Evolutionary conservation across 2,888 invertebrate genomes (phyloP), one percentile per base, ranked within the genome.

Genomic region (Priapulus caudatus): DNA sequence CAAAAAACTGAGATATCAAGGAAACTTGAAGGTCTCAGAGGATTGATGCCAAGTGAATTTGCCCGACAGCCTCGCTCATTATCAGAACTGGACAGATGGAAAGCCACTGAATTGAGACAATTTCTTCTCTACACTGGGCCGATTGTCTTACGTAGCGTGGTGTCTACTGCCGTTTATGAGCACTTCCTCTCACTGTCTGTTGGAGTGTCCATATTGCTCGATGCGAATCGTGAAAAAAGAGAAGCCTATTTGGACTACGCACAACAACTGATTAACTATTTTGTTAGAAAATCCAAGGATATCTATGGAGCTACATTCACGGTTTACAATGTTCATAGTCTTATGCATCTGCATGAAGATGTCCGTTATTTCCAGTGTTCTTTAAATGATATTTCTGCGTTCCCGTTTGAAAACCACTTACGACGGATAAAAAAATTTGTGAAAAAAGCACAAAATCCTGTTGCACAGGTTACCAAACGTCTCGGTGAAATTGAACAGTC

Each of bases 281-380:
- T 66, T 61, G 63, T 68, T 2, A 3, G 51, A 44, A 49, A 58
- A n/a, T 54, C 61, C 58, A 47, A 58, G 24, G 54, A 61, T 23
- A 47, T 67, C 23, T 70, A 69, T 61, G 65, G 66, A 10, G 54
- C 58, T 52, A 60, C 66, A 43, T 58, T 57, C 52, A 53, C 67
- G n/a, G 60, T 62, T 15, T 66, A 67, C 54, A 71, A 71, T 61
- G 59, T 70, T 3, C 70, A 71, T 58, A 60, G 61, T 45, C 53
- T 71, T 16, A 54, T 62, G 22, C 70, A 71, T 59, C 45, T 70
- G 23, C 59, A 65, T 20, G 60, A 63, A 50, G 69, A 71, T 56
- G 64, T 61, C n/a, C n/a, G n/a, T 3, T 23, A 47, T 49, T 61
- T 52, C 23, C 66, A 61, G 58, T 69, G 69, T 3, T 43, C 45